Evolutionary conservation across 1,140 invertebrate genomes (phyloP).

Genomic region (Pseudomyrmex flavicornis): DNA sequence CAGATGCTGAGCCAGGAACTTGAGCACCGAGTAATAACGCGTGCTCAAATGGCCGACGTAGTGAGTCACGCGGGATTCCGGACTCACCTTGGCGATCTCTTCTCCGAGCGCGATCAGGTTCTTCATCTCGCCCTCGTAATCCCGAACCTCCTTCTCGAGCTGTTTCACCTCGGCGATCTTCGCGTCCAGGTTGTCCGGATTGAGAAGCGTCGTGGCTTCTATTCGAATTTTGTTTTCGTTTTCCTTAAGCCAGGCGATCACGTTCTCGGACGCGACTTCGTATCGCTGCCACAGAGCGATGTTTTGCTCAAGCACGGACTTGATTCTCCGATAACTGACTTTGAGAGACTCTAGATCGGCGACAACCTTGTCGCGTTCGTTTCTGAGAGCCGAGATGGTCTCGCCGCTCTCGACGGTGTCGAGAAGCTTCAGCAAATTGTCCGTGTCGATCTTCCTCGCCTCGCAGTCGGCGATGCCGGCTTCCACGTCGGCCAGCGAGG

Average conservation of each 20-base stretch:
- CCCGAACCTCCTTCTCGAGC: constrained; percentile 88
- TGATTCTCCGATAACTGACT: constrained; percentile 89
- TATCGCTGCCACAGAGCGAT: constrained; percentile 93
- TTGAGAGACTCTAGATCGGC: constrained; percentile 90
- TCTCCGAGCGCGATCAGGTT: constrained; percentile 89
- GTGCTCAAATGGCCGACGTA: constrained; percentile 91
- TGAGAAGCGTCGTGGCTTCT: constrained; percentile 90
- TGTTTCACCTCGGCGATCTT: constrained; percentile 90
- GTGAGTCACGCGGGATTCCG: constrained; percentile 92
- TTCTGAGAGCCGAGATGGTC: constrained; percentile 87
- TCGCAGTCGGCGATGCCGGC: constrained; percentile 90
- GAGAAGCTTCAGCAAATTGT: constrained; percentile 89
- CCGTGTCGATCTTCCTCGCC: constrained; percentile 88
- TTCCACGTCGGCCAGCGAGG: constrained; percentile 92
- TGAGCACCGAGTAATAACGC: constrained; percentile 91
- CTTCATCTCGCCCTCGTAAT: constrained; percentile 88
- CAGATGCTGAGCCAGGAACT: constrained; percentile 89
- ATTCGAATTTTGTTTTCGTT: constrained; percentile 92
- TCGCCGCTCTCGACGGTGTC: constrained; percentile 89
- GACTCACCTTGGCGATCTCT: constrained; percentile 90
- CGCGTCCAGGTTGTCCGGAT: constrained; percentile 89
- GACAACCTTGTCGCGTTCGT: constrained; percentile 88
- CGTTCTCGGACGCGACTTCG: constrained; percentile 90
- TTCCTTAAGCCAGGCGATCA: constrained; percentile 94
- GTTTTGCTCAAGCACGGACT: constrained; percentile 89